Evolutionary conservation across 92 coral and sea anemone species (phyloP).

Genomic region (Ricordea florida): DNA sequence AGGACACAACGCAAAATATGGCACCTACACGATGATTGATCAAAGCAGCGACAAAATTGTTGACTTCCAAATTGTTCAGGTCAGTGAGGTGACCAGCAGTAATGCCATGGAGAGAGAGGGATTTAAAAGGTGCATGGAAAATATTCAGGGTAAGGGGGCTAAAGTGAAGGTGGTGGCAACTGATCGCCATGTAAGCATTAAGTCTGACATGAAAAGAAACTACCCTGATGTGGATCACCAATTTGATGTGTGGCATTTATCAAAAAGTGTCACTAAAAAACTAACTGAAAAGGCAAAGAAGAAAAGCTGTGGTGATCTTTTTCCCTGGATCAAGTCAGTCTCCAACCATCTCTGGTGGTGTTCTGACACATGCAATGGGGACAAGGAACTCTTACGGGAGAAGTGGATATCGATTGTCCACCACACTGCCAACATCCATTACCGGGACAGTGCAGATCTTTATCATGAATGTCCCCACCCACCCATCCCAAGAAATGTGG

Average conservation of each 20-base stretch:
- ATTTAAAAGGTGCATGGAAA: no score
- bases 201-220: no score
- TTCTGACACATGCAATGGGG: constrained; percentile 31
- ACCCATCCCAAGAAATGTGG: constrained; percentile 12
- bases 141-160: no score
- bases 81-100: no score
- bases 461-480: constrained; percentile 25
- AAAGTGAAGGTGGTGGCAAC: no score
- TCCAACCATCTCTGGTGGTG: constrained; percentile 62
- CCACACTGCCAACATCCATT: constrained; percentile 23
- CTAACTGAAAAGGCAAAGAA: constrained; percentile 52
- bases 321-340: constrained; percentile 53
- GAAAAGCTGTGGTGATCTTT: constrained; percentile 35
- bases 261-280: constrained; percentile 49
- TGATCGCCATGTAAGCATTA: no score
- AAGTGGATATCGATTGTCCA: constrained; percentile 29
- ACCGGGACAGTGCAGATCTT: constrained; percentile 1
- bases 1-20: no score
- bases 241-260: constrained; percentile 56
- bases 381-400: constrained; percentile 26
- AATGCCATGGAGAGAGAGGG: no score
- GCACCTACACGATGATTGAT: no score
- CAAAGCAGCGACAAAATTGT: no score
- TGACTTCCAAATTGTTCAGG: no score
- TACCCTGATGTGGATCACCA: constrained; percentile 26